Evolutionary conservation across 2,113 vertebrate species (phyloP).

Genomic region (Corythoichthys intestinalis): DNA sequence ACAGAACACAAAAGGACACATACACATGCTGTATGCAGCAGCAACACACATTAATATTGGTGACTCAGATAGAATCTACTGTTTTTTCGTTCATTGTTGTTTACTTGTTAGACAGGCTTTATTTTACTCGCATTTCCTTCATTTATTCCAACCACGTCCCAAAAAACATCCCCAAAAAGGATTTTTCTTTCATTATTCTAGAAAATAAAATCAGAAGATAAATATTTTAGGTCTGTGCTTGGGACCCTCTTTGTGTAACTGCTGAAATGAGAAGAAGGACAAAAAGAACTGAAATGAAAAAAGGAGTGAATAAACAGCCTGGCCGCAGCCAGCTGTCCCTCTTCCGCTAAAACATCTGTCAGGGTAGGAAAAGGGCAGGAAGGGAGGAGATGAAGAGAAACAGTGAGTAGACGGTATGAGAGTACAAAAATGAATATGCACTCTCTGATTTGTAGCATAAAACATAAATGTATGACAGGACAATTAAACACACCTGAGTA

Average conservation of each 20-base stretch:
- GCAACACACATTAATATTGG: slow-evolving; percentile 8
- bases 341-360: slow-evolving; percentile 51
- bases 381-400: slow-evolving; percentile 5
- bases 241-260: slow-evolving; percentile 29
- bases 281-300: slow-evolving; percentile 13
- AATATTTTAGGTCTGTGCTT: slow-evolving; percentile 1
- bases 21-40: slow-evolving; percentile 13
- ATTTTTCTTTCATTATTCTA: not conserved
- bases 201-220: not conserved
- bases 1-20: slow-evolving; percentile 14
- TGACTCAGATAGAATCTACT: not conserved
- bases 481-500: not conserved
- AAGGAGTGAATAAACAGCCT: slow-evolving; percentile 50
- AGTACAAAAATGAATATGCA: not conserved
- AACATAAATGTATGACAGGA: not conserved
- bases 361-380: slow-evolving; percentile 9
- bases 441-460: not conserved
- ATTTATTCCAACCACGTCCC: not conserved
- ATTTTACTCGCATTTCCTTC: not conserved
- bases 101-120: not conserved
- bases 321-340: slow-evolving; percentile 56
- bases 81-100: not conserved
- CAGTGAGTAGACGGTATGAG: not conserved
- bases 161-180: not conserved
- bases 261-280: slow-evolving; percentile 13